phyloP scores from a whole-genome alignment of 2,888 invertebrate species.

The Hydropsyche betteni region DNA sequence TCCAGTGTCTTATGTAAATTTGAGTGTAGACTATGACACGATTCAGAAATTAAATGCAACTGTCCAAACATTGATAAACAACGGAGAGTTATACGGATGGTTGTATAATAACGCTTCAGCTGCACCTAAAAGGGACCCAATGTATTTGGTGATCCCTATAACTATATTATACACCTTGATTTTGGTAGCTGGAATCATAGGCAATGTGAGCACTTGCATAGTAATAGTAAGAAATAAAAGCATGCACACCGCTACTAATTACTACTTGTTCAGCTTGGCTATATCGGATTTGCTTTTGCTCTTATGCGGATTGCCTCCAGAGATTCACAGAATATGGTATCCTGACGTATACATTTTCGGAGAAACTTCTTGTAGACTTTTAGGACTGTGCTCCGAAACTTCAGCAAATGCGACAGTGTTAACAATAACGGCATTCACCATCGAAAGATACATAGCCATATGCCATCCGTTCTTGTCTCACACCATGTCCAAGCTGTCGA shows the following conservation, averaged over 20 bases:
- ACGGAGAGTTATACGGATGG: neutral
- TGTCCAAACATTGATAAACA: neutral
- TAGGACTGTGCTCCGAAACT: conserved; percentile 85
- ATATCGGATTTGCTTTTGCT: conserved; percentile 79
- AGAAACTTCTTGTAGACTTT: conserved; percentile 77
- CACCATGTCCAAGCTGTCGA: conserved; percentile 82
- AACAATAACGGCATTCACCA: conserved; percentile 88
- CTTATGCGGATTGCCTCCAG: conserved; percentile 81
- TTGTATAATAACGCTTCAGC: neutral
- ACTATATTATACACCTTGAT: conserved; percentile 75
- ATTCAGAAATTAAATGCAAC: conserved; percentile 15
- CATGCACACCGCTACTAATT: conserved; percentile 88
- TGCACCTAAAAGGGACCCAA: conserved; percentile 62
- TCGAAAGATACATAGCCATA: conserved; percentile 88
- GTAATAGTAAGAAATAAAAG: conserved; percentile 79
- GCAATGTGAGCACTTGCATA: conserved; percentile 81
- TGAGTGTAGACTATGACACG: conserved; percentile 29
- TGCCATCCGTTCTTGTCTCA: conserved; percentile 86
- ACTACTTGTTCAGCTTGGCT: conserved; percentile 82
- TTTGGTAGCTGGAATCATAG: conserved; percentile 78
- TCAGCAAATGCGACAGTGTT: conserved; percentile 85
- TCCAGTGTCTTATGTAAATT: neutral
- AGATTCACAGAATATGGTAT: conserved; percentile 79
- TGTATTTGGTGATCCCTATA: conserved; percentile 72
- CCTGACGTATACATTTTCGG: conserved; percentile 79